These are phyloP conservation scores for Cyphomyrus plagiostoma DNA, from an alignment of 2,113 vertebrate species.

Conservation along the genomic window DNA sequence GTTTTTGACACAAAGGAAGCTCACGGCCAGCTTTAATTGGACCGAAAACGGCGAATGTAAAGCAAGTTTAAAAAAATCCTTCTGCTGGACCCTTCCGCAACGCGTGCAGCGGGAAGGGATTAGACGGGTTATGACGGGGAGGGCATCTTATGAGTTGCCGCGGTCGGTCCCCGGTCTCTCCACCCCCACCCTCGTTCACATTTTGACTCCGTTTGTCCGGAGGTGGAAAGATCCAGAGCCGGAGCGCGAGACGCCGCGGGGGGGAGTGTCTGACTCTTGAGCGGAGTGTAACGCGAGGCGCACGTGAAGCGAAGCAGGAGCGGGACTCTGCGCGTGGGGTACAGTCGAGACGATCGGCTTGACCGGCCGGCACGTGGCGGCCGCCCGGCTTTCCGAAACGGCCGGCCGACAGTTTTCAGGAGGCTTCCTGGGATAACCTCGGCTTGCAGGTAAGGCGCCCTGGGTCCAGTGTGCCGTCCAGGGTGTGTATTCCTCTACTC, in stretches of 20 bases:
- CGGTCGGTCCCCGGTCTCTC: background rate
- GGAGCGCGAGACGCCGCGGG: conserved; percentile 25
- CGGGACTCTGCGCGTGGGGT: background rate
- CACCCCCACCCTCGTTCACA: conserved; percentile 9
- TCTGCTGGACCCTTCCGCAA: background rate
- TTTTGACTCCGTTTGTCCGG: conserved; percentile 22
- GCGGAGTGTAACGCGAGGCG: background rate
- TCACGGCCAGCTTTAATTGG: background rate
- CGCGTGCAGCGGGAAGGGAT: background rate
- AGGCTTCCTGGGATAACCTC: background rate
- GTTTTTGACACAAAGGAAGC: background rate
- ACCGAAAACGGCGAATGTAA: background rate
- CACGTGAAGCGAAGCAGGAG: background rate
- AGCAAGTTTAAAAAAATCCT: background rate
- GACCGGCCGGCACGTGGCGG: background rate
- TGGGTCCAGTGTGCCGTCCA: background rate
- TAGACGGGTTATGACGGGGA: background rate
- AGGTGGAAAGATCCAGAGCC: conserved; percentile 26
- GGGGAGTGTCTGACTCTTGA: conserved; percentile 1
- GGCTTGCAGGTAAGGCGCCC: background rate
- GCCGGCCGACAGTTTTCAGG: background rate
- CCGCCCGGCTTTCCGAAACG: background rate
- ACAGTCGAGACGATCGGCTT: background rate
- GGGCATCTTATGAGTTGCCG: background rate
- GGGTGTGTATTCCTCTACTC: background rate